Percentiles rank a stretch among this genome's conserved stretches.
Evolutionary conservation across 2,888 invertebrate genomes (phyloP).

Genomic region (Sthenelais limicola): DNA sequence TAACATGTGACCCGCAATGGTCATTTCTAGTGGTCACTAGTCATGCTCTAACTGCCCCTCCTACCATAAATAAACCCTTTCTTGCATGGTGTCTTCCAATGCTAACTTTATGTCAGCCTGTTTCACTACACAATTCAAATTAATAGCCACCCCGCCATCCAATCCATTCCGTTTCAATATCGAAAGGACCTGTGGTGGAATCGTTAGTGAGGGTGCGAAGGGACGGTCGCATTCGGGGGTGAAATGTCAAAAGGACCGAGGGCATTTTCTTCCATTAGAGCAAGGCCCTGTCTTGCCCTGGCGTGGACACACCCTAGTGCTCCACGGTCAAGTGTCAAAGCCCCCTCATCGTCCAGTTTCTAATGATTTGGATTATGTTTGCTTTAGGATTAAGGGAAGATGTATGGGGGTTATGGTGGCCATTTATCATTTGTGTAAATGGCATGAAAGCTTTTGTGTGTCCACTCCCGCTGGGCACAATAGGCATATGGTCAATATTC

Average conservation of each 20-base stretch:
- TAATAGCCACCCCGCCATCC: not conserved
- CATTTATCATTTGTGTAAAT: no score
- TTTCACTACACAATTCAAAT: not conserved
- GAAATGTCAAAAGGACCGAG: conserved; percentile 27
- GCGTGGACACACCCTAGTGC: no score
- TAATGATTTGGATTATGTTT: not conserved
- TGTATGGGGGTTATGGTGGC: no score
- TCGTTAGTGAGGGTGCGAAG: not conserved
- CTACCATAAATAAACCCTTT: no score
- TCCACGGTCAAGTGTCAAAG: not conserved
- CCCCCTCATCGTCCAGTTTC: not conserved
- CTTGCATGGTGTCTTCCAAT: no score
- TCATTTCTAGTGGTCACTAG: not conserved
- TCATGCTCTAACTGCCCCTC: not conserved
- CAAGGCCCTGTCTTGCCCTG: no score
- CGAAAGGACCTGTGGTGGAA: not conserved
- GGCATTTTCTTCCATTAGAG: not conserved
- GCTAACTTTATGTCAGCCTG: no score
- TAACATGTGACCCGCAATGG: conserved; percentile 31
- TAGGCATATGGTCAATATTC: no score
- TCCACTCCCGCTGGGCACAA: no score
- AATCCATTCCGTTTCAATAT: no score
- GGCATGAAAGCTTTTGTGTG: no score
- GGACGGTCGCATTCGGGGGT: not conserved
- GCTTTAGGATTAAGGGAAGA: not conserved